These are phyloP conservation scores for Apostichopus leukothele DNA, from an alignment of 53 echinoderm and acorn worm genomes.

Conservation along the genomic window DNA sequence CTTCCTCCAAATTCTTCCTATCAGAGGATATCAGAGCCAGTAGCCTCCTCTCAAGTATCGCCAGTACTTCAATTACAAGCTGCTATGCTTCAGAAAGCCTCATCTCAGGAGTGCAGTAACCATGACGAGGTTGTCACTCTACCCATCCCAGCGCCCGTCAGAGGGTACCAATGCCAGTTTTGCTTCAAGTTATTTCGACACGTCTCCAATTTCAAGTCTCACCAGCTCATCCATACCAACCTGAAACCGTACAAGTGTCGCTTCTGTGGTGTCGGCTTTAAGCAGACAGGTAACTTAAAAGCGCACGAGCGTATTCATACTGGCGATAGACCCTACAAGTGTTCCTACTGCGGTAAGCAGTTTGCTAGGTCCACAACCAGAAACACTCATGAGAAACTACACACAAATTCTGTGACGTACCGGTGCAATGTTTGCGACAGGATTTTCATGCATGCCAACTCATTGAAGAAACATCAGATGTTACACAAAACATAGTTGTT, in stretches of 20 bases:
- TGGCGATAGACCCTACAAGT: constrained; percentile 29
- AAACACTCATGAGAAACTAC: constrained; percentile 38
- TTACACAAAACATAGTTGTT: background rate
- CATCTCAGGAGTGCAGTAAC: background rate
- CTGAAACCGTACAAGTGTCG: constrained; percentile 44
- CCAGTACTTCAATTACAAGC: constrained; percentile 18
- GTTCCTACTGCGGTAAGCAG: constrained; percentile 40
- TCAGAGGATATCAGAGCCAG: background rate
- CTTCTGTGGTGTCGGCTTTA: constrained; percentile 45
- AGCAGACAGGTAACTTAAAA: constrained; percentile 46
- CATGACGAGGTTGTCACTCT: background rate
- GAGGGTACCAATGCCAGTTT: constrained; percentile 40
- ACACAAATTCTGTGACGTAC: constrained; percentile 35
- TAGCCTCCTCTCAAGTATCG: constrained; percentile 10
- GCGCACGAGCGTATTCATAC: constrained; percentile 41
- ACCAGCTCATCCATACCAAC: constrained; percentile 45
- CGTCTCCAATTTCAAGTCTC: constrained; percentile 36
- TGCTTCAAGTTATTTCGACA: constrained; percentile 34
- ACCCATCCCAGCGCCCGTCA: background rate
- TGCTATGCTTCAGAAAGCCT: background rate
- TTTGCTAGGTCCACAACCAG: constrained; percentile 34
- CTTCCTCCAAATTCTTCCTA: background rate
- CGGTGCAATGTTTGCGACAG: constrained; percentile 18
- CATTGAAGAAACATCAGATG: constrained; percentile 34
- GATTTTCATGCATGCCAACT: constrained; percentile 32